Conservation (phyloP, 37 sponge, comb jelly and placozoan genomes). For the Chondrosia reniformis region DNA sequence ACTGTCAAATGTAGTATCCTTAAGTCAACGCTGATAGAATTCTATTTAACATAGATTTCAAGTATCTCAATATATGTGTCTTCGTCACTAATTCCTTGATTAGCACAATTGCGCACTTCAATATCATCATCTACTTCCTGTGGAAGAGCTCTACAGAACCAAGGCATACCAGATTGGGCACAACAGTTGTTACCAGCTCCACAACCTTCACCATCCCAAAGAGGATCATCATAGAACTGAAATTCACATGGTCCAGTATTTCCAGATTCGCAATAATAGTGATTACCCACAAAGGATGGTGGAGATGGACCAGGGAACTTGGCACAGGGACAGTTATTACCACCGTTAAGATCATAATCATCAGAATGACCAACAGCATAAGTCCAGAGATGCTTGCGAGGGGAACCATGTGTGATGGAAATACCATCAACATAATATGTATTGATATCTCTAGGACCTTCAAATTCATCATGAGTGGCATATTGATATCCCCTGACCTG, state of each 20-base stretch:
- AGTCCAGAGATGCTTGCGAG: conserved; percentile 46
- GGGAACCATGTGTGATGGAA: conserved; percentile 27
- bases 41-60: neutral
- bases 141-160: conserved; percentile 5
- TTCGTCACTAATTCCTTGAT: neutral
- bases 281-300: conserved; percentile 9
- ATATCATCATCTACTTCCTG: neutral
- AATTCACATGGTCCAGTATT: neutral
- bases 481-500: too few relatives aligned
- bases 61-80: conserved; percentile 11
- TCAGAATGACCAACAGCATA: conserved; percentile 16
- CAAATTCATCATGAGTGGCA: too few relatives aligned
- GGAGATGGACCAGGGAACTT: conserved; percentile 1
- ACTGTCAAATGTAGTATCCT: too few relatives aligned
- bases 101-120: conserved; percentile 1
- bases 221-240: neutral
- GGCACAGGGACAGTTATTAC: conserved; percentile 2
- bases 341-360: neutral
- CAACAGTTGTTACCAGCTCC: conserved; percentile 17
- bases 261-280: conserved; percentile 20
- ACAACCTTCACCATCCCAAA: conserved; percentile 10
- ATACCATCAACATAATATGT: conserved; percentile 30
- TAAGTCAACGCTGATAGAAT: too few relatives aligned
- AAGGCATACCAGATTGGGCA: conserved; percentile 21
- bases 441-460: too few relatives aligned